Base-by-base conservation (phyloP, 2,797 vertebrate species). In the Tiaroga cobitis region DNA sequence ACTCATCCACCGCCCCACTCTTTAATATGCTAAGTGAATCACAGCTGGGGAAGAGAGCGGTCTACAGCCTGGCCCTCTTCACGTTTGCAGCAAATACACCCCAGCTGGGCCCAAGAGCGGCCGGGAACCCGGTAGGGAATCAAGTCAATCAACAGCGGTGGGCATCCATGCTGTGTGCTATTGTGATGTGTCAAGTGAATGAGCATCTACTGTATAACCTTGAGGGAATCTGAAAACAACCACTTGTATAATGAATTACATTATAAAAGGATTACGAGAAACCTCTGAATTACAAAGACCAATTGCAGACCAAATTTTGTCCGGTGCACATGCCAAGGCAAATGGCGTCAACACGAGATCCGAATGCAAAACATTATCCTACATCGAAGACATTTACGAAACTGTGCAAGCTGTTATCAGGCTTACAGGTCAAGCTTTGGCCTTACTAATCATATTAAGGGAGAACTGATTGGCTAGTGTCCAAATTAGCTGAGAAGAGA, bases 11-110 rank as follows among this genome's bases (percentile, higher is more conserved):
- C 83, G 51, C 74, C 82, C 85, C 84, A 77, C 85, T 88, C 87
- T 90, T 89, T 90, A 88, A 88, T 90, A 89, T 90, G 90, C 86
- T 88, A 90, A 90, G 89, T 89, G 86, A 90, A 85, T 87, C 88
- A 87, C 89, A 87, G 90, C 86, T 90, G 88, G 84, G 84, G 51
- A 78, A 84, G 74, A 87, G 84, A 41, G 24, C 21, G 49, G 32
- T 88, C 86, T 86, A 76, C 87, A 86, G 84, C 59, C 39, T 7
- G 51, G 39, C 76, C 24, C 51, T 81, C 82, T 77, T 43, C 82
- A 49, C 74, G 61, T 91, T 91, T 90, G 88, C 82, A 88, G 85
- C 86, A 88, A 90, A 89, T 77, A 91, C 86, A 87, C 85, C 86
- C 83, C 90, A 91, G 89, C 90, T 89, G 89, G 85, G 84, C 81